A percentile compares a stretch with the other conserved stretches of the same genome.
phyloP scores from a whole-genome alignment of 2,888 invertebrate genomes.

The Melitaea athalia region DNA sequence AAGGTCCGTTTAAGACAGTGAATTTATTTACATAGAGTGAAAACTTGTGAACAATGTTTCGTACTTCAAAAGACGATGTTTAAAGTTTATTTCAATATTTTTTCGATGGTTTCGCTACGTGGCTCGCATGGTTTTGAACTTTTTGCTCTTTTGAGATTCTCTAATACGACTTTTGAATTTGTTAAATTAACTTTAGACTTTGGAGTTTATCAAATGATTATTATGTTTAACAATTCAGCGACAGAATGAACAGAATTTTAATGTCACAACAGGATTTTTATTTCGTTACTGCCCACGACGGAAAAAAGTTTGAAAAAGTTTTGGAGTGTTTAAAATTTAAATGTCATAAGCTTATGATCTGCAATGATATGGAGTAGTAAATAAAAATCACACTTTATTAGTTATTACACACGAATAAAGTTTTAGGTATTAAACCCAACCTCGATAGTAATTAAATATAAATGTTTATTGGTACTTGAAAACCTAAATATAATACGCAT shows the following conservation, averaged over 20 bases:
- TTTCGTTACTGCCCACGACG: no score
- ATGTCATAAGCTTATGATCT: no score
- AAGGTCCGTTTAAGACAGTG: neutral
- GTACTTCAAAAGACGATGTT: neutral
- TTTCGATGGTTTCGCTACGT: neutral
- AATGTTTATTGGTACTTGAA: no score
- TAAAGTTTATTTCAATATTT: constrained; percentile 2
- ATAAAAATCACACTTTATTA: no score
- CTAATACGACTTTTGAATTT: neutral
- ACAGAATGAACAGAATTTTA: neutral
- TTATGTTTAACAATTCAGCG: neutral
- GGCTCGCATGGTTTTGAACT: constrained; percentile 2
- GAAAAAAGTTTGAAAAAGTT: no score
- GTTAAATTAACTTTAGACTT: constrained; percentile 3
- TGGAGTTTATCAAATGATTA: neutral
- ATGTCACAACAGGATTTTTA: no score
- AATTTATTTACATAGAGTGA: constrained; percentile 5
- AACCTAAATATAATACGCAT: no score
- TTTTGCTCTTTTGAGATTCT: constrained; percentile 5
- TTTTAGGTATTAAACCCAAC: no score
- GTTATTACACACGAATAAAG: no score
- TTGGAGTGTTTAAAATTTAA: no score
- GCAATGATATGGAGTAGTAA: no score
- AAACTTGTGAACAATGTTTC: constrained; percentile 1
- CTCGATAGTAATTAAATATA: no score